Evolutionary conservation across 2,797 vertebrate genomes (phyloP), one percentile per base, ranked within the genome.

Genomic region (Sebastes matsubarae): DNA sequence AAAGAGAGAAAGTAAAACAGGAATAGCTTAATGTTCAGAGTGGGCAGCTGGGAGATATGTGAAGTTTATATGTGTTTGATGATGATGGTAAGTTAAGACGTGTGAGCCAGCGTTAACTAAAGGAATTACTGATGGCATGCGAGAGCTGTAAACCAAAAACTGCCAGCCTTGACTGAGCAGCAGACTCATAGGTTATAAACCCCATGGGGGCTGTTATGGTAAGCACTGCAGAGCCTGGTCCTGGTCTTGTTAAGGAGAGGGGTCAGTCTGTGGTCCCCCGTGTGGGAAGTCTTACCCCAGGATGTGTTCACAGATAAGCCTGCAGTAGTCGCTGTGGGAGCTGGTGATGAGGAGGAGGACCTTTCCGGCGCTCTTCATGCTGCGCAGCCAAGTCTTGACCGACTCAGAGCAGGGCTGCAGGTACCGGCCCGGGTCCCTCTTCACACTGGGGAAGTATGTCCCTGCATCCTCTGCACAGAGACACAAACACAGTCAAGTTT

Each of bases 321-420:
- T 96, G 94, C 97, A 98, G 92, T 99, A 99, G 93, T 99, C 97
- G 65, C 98, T 98, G 93, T 99, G 98, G 83, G 98, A 99, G 93
- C 97, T 99, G 79, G 97, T 99, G 92, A 99, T 98, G 83, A 99
- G 94, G 22, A 99, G 90, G 18, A 98, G 94, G 80, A 97, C 92
- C 93, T 99, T 98, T 60, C 97, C 97, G 2, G 96, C 94, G n/a
- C 86, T 96, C 88, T 98, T 99, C 89, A 99, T 95, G 88, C 92
- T 96, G 75, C 81, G 96, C 85, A 99, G 93, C 98, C 97, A 99
- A 73, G 95, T 95, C 93, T 97, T 98, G 4, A 99, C 96, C 2
- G 97, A 96, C 57, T 97, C 96, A 0, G 98, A 97, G 94, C 97
- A 99, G 77, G 92, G 94, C 90, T 97, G 95, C 85, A 99, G 94